These are phyloP conservation scores for Caenorhabditis sp. DNA, from an alignment of 2,888 invertebrate genomes.

Conservation along the genomic window DNA sequence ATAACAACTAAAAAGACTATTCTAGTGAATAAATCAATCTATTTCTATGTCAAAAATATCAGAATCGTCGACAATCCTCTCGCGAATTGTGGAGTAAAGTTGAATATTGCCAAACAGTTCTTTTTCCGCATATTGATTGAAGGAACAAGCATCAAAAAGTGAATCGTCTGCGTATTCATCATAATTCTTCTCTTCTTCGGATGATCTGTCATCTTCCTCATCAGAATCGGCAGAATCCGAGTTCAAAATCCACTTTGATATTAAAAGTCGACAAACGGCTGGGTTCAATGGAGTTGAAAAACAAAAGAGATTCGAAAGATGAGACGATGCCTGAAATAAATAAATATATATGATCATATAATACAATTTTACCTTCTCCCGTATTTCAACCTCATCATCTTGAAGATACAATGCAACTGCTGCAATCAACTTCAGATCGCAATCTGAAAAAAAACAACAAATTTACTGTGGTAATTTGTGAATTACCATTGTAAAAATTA, in stretches of 20 bases:
- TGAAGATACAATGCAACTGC: conserved; percentile 32
- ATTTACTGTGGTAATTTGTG: too few relatives aligned
- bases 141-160: conserved; percentile 53
- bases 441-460: neutral
- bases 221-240: neutral
- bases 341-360: neutral
- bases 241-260: conserved; percentile 14
- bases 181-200: conserved; percentile 4
- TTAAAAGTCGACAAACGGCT: conserved; percentile 20
- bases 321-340: conserved; percentile 5
- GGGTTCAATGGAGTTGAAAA: conserved; percentile 15
- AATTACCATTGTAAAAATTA: conserved; percentile 4
- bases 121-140: conserved; percentile 49
- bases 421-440: conserved; percentile 16
- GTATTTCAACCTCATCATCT: conserved; percentile 33
- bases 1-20: too few relatives aligned
- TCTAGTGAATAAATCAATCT: conserved; percentile 7
- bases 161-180: neutral
- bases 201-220: conserved; percentile 14
- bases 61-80: conserved; percentile 5
- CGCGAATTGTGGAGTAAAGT: conserved; percentile 17
- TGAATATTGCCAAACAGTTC: conserved; percentile 34
- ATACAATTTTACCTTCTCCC: conserved; percentile 19
- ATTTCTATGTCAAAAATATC: conserved; percentile 17
- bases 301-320: conserved; percentile 12